Evolutionary conservation across 2,113 vertebrate genomes (phyloP).

Genomic region (Saccopteryx bilineata): DNA sequence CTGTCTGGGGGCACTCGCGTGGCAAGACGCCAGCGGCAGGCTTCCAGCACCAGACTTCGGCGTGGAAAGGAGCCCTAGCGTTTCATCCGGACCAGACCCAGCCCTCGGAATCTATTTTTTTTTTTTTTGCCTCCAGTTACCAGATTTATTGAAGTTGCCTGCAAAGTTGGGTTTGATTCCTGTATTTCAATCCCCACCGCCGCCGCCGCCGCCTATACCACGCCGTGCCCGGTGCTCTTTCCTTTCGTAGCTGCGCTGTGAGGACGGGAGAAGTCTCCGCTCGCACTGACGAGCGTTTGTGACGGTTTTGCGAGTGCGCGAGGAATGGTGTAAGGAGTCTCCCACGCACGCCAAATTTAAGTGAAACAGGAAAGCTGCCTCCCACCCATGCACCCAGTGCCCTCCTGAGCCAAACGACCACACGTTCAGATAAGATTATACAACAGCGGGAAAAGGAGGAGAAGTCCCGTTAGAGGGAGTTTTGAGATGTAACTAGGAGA

Average conservation of each 20-base stretch:
- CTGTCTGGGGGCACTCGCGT: constrained; percentile 67
- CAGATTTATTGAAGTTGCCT: constrained; percentile 71
- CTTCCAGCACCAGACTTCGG: constrained; percentile 52
- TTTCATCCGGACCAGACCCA: constrained; percentile 74
- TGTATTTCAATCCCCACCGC: not conserved
- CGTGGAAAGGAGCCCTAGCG: constrained; percentile 45
- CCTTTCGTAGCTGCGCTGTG: constrained; percentile 31
- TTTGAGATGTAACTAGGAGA: no score
- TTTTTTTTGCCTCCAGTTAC: constrained; percentile 70
- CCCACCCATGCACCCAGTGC: not conserved
- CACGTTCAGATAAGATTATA: not conserved
- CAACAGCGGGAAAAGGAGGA: not conserved
- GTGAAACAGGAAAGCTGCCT: constrained; percentile 16
- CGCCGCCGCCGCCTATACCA: not conserved
- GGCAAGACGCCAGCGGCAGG: constrained; percentile 58
- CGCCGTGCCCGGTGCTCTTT: not conserved
- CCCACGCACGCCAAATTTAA: not conserved
- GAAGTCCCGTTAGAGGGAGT: no score
- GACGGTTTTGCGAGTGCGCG: not conserved
- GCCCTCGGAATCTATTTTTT: constrained; percentile 64
- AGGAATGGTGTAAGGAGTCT: not conserved
- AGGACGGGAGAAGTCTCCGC: constrained; percentile 23
- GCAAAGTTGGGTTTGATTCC: constrained; percentile 63
- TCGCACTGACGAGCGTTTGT: not conserved
- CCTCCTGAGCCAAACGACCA: not conserved